phyloP scores from a whole-genome alignment of 2,113 vertebrate species.

The Crypturellus undulatus region DNA sequence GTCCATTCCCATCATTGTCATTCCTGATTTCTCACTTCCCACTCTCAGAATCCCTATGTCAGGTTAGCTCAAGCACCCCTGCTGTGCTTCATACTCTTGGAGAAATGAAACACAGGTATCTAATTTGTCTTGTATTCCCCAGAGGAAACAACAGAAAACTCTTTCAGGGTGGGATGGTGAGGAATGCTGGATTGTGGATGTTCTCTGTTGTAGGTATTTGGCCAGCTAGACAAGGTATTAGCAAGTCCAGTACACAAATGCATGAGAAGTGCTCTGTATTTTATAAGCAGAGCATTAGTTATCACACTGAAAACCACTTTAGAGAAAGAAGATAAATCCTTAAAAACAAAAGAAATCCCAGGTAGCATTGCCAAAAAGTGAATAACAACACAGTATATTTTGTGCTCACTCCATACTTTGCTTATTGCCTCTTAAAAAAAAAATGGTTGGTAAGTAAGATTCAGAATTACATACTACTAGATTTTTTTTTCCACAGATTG shows the following conservation, averaged over 20 bases:
- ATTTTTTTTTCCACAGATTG: background rate
- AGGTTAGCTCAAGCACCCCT: background rate
- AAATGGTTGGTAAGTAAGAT: too few relatives aligned
- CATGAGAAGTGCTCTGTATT: background rate
- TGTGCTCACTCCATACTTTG: accelerated
- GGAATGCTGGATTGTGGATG: background rate
- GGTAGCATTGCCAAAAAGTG: background rate
- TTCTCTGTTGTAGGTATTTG: background rate
- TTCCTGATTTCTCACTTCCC: background rate
- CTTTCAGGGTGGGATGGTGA: background rate
- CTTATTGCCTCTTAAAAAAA: too few relatives aligned
- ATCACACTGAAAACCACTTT: background rate
- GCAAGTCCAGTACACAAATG: background rate
- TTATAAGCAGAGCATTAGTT: background rate
- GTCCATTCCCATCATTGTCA: background rate
- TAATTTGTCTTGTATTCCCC: background rate
- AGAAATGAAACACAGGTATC: background rate
- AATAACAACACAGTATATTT: accelerated
- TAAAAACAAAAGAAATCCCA: background rate
- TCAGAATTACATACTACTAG: background rate
- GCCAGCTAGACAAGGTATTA: background rate
- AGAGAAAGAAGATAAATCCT: background rate
- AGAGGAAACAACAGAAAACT: background rate
- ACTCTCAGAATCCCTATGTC: background rate
- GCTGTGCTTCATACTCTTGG: background rate